phyloP scores from a whole-genome alignment of 2,797 vertebrate genomes.

The Bovichtus variegatus region DNA sequence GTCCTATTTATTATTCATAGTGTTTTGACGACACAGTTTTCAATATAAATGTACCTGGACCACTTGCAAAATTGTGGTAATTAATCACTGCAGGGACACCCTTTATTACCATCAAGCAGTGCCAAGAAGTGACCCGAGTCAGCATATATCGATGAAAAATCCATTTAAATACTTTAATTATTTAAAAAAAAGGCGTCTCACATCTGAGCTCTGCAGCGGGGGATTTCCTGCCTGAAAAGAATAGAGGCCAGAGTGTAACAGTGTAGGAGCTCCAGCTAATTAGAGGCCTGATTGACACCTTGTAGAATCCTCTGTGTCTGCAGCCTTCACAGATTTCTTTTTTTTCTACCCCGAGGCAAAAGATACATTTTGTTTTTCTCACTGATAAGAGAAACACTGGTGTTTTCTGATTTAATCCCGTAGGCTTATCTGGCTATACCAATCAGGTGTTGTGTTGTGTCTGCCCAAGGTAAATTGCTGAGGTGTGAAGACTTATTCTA shows the following conservation, averaged over 20 bases:
- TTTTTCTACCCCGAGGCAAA: constrained; percentile 26
- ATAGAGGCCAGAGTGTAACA: constrained; percentile 34
- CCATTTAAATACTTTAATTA: constrained; percentile 77
- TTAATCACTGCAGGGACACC: constrained; percentile 74
- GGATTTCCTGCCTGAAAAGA: constrained; percentile 54
- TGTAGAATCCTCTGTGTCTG: constrained; percentile 16
- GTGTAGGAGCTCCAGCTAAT: constrained; percentile 39
- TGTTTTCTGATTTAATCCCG: constrained; percentile 59
- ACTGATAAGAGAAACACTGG: constrained; percentile 48
- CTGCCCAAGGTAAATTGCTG: constrained; percentile 53
- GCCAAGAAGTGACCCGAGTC: constrained; percentile 63
- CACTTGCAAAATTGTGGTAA: constrained; percentile 67
- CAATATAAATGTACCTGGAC: constrained; percentile 39
- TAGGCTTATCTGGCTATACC: constrained; percentile 43
- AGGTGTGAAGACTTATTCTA: constrained; percentile 69
- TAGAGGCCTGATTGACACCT: constrained; percentile 37
- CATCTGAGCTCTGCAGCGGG: constrained; percentile 36
- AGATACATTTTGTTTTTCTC: constrained; percentile 40
- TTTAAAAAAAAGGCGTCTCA: constrained; percentile 70
- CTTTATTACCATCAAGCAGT: constrained; percentile 68
- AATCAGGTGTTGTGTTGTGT: constrained; percentile 53
- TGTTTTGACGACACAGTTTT: constrained; percentile 63
- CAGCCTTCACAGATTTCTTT: constrained; percentile 26
- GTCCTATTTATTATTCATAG: constrained; percentile 69
- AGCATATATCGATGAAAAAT: constrained; percentile 65